A percentile compares a stretch with the other conserved stretches of the same genome.
These are phyloP conservation scores for Drosophila orosa DNA, from an alignment of 1,140 invertebrate species.

Conservation along the genomic window DNA sequence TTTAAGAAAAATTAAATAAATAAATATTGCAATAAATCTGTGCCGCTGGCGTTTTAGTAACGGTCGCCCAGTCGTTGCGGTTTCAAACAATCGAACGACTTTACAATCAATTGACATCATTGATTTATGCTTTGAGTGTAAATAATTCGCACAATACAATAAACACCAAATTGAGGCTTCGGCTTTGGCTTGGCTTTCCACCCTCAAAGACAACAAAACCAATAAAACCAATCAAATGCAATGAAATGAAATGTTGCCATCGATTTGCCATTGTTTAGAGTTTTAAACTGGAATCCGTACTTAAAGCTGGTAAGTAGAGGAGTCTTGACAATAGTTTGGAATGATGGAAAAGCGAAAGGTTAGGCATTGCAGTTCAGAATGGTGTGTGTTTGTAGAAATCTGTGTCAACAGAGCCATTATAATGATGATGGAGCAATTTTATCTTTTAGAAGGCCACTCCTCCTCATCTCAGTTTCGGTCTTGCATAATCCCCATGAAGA, in stretches of 20 bases:
- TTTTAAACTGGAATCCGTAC: slow-evolving; percentile 40
- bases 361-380: slow-evolving; percentile 42
- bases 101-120: slow-evolving; percentile 51
- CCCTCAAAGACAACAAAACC: slow-evolving; percentile 24
- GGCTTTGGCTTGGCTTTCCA: slow-evolving; percentile 44
- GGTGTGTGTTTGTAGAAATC: slow-evolving; percentile 18
- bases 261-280: slow-evolving; percentile 49
- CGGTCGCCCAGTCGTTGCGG: slow-evolving; percentile 38
- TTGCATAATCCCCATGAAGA: slow-evolving; percentile 26
- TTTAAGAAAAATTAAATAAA: slow-evolving; percentile 37
- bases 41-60: slow-evolving; percentile 58
- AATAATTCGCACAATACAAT: slow-evolving; percentile 70
- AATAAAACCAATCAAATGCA: slow-evolving; percentile 62
- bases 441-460: slow-evolving; percentile 30
- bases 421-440: slow-evolving; percentile 49
- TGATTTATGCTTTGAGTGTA: slow-evolving; percentile 69
- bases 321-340: slow-evolving; percentile 22
- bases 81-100: slow-evolving; percentile 32
- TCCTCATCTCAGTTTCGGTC: slow-evolving; percentile 16
- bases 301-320: slow-evolving; percentile 38
- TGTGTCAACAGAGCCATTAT: slow-evolving; percentile 33
- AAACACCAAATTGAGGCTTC: slow-evolving; percentile 54
- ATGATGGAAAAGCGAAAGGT: slow-evolving; percentile 45
- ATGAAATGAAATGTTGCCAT: slow-evolving; percentile 65
- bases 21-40: slow-evolving; percentile 52